Conservation (phyloP, 2,888 invertebrate species). For the Polydrusus tereticollis region DNA sequence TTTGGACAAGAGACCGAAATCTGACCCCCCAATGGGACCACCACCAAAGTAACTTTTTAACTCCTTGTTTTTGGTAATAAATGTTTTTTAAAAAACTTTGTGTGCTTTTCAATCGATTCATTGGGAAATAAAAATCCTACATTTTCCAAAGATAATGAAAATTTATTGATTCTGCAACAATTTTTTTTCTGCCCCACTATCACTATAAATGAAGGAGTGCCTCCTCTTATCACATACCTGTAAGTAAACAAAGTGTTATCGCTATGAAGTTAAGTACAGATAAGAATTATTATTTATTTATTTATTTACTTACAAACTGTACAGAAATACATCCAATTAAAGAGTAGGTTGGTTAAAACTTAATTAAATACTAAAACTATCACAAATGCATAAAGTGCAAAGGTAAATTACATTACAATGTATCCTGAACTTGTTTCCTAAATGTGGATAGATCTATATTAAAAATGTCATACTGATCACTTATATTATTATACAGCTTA, state of each 20-base stretch:
- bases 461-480: too few relatives aligned
- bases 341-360: too few relatives aligned
- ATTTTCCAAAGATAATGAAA: not conserved
- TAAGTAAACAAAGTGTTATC: conserved; percentile 41
- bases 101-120: not conserved
- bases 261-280: too few relatives aligned
- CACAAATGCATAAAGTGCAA: too few relatives aligned
- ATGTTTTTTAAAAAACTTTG: not conserved
- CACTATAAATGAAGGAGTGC: conserved; percentile 77
- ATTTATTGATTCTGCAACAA: conserved; percentile 65
- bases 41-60: conserved; percentile 21
- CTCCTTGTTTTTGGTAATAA: not conserved
- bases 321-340: too few relatives aligned
- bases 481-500: too few relatives aligned
- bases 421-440: too few relatives aligned
- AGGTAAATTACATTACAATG: too few relatives aligned
- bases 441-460: too few relatives aligned
- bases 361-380: too few relatives aligned
- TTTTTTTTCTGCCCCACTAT: conserved; percentile 72
- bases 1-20: conserved; percentile 28
- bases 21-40: conserved; percentile 5
- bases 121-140: not conserved
- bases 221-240: conserved; percentile 74
- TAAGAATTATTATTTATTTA: too few relatives aligned
- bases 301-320: too few relatives aligned